Base-by-base conservation (phyloP, 2,888 invertebrate genomes). In the Tachina fera region DNA sequence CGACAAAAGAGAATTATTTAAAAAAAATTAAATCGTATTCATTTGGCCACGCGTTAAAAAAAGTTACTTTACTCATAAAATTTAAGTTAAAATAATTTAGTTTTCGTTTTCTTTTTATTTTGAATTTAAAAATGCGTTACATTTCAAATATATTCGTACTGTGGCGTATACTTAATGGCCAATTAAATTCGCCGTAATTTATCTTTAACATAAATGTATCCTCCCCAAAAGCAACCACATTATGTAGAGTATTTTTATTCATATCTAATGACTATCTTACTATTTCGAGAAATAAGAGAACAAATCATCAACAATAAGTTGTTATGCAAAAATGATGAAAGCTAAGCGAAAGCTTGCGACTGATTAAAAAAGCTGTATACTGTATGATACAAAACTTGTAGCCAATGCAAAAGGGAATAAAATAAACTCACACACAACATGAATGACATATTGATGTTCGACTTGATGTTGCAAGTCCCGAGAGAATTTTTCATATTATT, bases 371-470 rank as follows among this genome's bases (percentile, higher is more conserved):
- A 65, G 45, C 39, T 63, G 53, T 51, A 16, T 51, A 5, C 16
- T 51, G 16, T 41, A 11, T n/a, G 31, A 31, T 1, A 31, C 43
- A 75, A 74, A 75, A 68, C 81, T 81, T 70, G 60, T 51, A 31
- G 3, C 0, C 22, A 45, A 45, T 47, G 49, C 68, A 47, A 71
- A 58, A 56, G 49, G 58, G 31, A 67, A 61, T 61, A 70, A 65
- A n/a, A 51, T 19, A 61, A 10, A 13, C 6, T 5, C 31, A 51
- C 51, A 68, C 65, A 60, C 53, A 81, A 77, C 77, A 81, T 22
- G 43, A 81, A 81, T 49, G 76, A 71, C 63, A 70, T 49, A 31
- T 31, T 75, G 58, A 71, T 45, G 72, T 72, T 51, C 16, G 47
- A 19, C 53, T 39, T 31, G 31, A 31, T 31, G 22, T 61, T 53